Evolutionary conservation across 2,888 invertebrate genomes (phyloP), one percentile per base, ranked within the genome.

Genomic region (Mesorhabditis sp.): DNA sequence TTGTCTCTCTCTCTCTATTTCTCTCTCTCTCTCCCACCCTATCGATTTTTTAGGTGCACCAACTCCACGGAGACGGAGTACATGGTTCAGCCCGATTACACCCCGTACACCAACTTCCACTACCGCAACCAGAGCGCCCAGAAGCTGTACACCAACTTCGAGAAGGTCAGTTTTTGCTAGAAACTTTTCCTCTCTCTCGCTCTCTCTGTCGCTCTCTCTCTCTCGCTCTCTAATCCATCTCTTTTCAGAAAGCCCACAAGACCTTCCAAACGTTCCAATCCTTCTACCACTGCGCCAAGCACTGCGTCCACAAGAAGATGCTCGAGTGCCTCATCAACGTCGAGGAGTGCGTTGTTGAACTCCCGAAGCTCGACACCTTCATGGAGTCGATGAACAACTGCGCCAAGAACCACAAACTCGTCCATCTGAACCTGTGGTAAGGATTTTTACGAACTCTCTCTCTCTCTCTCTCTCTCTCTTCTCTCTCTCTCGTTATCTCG

Each of bases 231-330:
- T 50, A 2, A 50, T 50, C n/a, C n/a, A 13, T 13, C 13, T 50
- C 2, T 50, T n/a, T 50, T n/a, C 58, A 50, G 58, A 50, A 50
- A 50, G n/a, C 58, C 58, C 58, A 50, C n/a, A n/a, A 50, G 58
- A 50, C 58, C n/a, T 50, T 50, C 58, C 58, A 50, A 10, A 50
- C 58, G 7, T 50, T 50, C n/a, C 58, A 50, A 50, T n/a, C 10
- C n/a, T 50, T 50, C 58, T 50, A 50, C 58, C 58, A 50, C n/a
- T 50, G 58, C 58, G 7, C 58, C 7, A 50, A 50, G 58, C 58
- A 50, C n/a, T 50, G 58, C 58, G n/a, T 50, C 58, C 58, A 50
- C 58, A 50, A 50, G n/a, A 50, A n/a, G n/a, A n/a, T n/a, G 10
- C n/a, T 50, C 58, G n/a, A 50, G n/a, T 50, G 58, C n/a, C n/a